Conservation (phyloP, 2,888 invertebrate genomes). For the Catonia carolina region DNA sequence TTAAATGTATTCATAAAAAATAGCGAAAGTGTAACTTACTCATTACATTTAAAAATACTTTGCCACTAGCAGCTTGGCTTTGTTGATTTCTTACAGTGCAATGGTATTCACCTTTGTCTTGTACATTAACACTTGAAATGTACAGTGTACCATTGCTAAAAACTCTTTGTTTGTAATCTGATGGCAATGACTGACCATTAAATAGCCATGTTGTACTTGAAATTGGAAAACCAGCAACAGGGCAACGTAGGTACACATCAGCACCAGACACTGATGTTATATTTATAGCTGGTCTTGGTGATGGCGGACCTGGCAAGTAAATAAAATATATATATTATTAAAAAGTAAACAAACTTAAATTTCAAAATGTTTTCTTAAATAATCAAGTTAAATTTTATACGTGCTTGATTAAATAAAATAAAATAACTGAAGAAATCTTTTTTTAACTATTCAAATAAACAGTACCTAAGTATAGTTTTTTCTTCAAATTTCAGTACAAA, state of each 20-base stretch:
- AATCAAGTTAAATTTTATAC: too few relatives aligned
- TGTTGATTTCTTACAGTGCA: slow-evolving; percentile 45
- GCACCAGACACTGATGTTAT: slow-evolving; percentile 48
- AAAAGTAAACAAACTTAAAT: too few relatives aligned
- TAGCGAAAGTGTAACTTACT: too few relatives aligned
- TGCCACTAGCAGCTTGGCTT: slow-evolving; percentile 42
- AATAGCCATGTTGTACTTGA: slow-evolving; percentile 46
- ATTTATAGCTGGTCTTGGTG: slow-evolving; percentile 45
- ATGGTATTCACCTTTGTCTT: slow-evolving; percentile 46
- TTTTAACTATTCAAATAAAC: too few relatives aligned
- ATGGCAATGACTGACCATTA: slow-evolving; percentile 42
- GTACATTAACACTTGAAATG: slow-evolving; percentile 43
- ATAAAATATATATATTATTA: not conserved
- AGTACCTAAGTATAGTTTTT: too few relatives aligned
- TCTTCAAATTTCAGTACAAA: too few relatives aligned
- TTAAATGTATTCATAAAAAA: too few relatives aligned
- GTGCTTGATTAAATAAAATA: too few relatives aligned
- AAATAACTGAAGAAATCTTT: too few relatives aligned
- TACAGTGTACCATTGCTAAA: slow-evolving; percentile 44
- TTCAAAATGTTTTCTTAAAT: too few relatives aligned
- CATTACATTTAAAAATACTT: slow-evolving; percentile 44
- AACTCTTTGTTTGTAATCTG: slow-evolving; percentile 42
- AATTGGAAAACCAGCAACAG: slow-evolving; percentile 49
- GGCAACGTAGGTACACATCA: slow-evolving; percentile 44
- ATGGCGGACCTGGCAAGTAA: slow-evolving; percentile 43